Conservation (phyloP, 2,113 vertebrate species). For the Atractosteus spatula region DNA sequence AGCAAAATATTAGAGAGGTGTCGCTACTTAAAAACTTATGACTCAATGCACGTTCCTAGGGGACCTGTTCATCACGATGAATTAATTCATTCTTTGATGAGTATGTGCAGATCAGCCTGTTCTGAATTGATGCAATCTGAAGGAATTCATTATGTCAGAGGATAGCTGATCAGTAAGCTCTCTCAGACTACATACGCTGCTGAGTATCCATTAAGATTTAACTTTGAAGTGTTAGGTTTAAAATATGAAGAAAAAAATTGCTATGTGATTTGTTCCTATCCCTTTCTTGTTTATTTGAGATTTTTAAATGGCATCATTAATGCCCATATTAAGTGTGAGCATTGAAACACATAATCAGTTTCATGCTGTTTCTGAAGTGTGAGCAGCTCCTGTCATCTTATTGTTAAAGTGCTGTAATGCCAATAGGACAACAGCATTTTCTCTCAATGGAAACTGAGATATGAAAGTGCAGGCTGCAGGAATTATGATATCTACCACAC, state of each 20-base stretch:
- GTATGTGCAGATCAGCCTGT: neutral
- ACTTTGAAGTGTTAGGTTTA: slow-evolving; percentile 36
- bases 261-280: slow-evolving; percentile 4
- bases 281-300: neutral
- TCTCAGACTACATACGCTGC: slow-evolving; percentile 22
- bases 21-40: too few species aligned
- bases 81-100: neutral
- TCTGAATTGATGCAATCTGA: neutral
- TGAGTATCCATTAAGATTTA: slow-evolving; percentile 11
- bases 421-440: too few species aligned
- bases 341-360: too few species aligned
- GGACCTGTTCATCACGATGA: neutral
- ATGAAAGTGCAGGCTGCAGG: too few species aligned
- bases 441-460: too few species aligned
- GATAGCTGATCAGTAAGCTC: slow-evolving; percentile 5
- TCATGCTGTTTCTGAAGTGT: too few species aligned
- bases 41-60: neutral
- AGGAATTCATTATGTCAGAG: slow-evolving; percentile 33
- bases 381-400: too few species aligned
- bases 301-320: too few species aligned
- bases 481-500: too few species aligned
- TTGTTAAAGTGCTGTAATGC: too few species aligned
- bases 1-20: too few species aligned
- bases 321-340: too few species aligned
- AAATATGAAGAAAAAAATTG: slow-evolving; percentile 12